Conservation (phyloP, 2,888 invertebrate species). For the Thymelicus sylvestris region DNA sequence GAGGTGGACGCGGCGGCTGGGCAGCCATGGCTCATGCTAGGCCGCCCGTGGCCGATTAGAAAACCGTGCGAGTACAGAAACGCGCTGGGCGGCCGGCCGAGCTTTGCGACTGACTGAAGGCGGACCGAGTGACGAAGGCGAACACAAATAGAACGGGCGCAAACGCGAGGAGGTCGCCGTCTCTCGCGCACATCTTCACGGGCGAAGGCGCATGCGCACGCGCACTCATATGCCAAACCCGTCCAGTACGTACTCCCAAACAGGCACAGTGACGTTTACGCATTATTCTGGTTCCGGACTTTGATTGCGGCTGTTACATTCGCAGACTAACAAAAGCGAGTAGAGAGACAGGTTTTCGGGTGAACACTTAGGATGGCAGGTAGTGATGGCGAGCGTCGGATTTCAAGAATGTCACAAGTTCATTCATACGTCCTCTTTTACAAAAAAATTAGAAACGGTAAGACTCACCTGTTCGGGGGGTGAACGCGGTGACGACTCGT, state of each 20-base stretch:
- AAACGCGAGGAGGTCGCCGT: slow-evolving; percentile 83
- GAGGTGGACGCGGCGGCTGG: slow-evolving; percentile 78
- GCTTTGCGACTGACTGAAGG: slow-evolving; percentile 83
- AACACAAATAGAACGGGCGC: slow-evolving; percentile 84
- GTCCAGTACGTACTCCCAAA: slow-evolving; percentile 75
- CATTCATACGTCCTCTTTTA: slow-evolving; percentile 61
- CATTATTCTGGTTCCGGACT: slow-evolving; percentile 78
- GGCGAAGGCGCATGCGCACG: slow-evolving; percentile 82
- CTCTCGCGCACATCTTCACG: slow-evolving; percentile 83
- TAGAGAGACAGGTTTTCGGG: slow-evolving; percentile 68
- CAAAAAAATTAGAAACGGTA: slow-evolving; percentile 59
- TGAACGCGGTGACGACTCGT: slow-evolving; percentile 77
- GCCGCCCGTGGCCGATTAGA: slow-evolving; percentile 67
- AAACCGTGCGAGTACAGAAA: slow-evolving; percentile 63
- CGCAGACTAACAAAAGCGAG: slow-evolving; percentile 49
- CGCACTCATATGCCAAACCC: slow-evolving; percentile 80
- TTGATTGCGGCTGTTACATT: slow-evolving; percentile 64
- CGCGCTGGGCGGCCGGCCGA: slow-evolving; percentile 80
- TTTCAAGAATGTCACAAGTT: slow-evolving; percentile 56
- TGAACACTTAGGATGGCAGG: slow-evolving; percentile 65
- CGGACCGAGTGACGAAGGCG: slow-evolving; percentile 82
- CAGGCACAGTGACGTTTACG: slow-evolving; percentile 75
- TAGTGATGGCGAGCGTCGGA: slow-evolving; percentile 64
- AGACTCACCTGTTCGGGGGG: slow-evolving; percentile 80
- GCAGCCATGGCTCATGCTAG: slow-evolving; percentile 78